Evolutionary conservation across 2,113 vertebrate genomes (phyloP).

Genomic region (Formicarius rufipectus): DNA sequence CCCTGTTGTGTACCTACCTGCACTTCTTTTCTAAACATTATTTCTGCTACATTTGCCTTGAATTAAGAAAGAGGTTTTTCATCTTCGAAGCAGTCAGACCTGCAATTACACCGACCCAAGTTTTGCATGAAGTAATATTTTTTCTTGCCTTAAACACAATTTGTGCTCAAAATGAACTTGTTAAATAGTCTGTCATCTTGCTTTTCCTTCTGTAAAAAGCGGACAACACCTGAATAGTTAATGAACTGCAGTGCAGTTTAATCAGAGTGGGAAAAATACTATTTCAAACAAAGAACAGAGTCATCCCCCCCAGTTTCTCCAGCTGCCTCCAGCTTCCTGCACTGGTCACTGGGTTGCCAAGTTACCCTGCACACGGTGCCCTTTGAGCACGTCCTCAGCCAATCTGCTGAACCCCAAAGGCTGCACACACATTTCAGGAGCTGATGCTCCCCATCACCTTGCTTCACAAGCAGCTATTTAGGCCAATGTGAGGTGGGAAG

Average conservation of each 20-base stretch:
- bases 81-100: slow-evolving; percentile 58
- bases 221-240: slow-evolving; percentile 67
- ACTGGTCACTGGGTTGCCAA: neutral
- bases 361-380: neutral
- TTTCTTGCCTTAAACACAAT: slow-evolving; percentile 60
- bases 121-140: slow-evolving; percentile 63
- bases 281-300: slow-evolving; percentile 34
- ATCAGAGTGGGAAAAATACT: slow-evolving; percentile 12
- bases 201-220: slow-evolving; percentile 35
- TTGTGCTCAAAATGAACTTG: slow-evolving; percentile 63
- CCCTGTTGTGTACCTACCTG: slow-evolving; percentile 50
- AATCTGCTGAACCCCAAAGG: neutral
- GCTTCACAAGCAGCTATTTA: neutral
- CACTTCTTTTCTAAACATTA: slow-evolving; percentile 57
- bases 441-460: neutral
- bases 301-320: neutral
- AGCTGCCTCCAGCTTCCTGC: neutral
- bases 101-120: slow-evolving; percentile 54
- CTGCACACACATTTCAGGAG: neutral
- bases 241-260: slow-evolving; percentile 53
- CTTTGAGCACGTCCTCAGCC: neutral
- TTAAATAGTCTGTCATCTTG: slow-evolving; percentile 51
- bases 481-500: neutral
- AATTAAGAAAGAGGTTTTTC: slow-evolving; percentile 62
- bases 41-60: slow-evolving; percentile 66